Conservation (phyloP, 2,888 invertebrate species). For the Epistrophe grossulariae region DNA sequence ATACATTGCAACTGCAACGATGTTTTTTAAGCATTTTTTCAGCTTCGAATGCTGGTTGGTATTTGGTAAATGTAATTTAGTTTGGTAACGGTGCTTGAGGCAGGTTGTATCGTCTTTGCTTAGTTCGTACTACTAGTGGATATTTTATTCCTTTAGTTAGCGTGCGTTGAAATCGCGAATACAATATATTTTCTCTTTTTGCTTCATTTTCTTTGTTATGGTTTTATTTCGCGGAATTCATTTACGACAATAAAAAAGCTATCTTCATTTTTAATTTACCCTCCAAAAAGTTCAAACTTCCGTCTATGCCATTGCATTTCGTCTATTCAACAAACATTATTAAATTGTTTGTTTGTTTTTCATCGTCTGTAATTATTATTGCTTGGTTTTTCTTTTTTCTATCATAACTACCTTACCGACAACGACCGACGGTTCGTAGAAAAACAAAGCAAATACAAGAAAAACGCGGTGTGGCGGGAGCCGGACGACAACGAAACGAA, state of each 20-base stretch:
- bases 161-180: slow-evolving; percentile 35
- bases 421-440: neutral
- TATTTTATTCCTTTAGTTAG: slow-evolving; percentile 12
- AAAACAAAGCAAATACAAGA: slow-evolving; percentile 9
- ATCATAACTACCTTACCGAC: slow-evolving; percentile 13
- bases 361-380: neutral
- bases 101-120: slow-evolving; percentile 50
- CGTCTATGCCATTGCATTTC: neutral
- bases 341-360: neutral
- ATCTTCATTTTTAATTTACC: neutral
- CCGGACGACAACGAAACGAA: slow-evolving; percentile 10
- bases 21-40: neutral
- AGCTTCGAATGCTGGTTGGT: neutral
- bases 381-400: neutral
- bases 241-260: neutral
- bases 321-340: neutral
- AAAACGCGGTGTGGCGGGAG: slow-evolving; percentile 1
- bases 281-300: neutral
- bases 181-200: slow-evolving; percentile 46
- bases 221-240: slow-evolving; percentile 19
- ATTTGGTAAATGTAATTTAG: slow-evolving; percentile 31
- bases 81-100: slow-evolving; percentile 60
- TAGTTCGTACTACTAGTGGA: slow-evolving; percentile 8
- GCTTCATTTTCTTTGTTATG: slow-evolving; percentile 50
- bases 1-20: slow-evolving; percentile 32